Conservation (phyloP, 2,888 invertebrate species). For the Sphaerophoria rueppellii region DNA sequence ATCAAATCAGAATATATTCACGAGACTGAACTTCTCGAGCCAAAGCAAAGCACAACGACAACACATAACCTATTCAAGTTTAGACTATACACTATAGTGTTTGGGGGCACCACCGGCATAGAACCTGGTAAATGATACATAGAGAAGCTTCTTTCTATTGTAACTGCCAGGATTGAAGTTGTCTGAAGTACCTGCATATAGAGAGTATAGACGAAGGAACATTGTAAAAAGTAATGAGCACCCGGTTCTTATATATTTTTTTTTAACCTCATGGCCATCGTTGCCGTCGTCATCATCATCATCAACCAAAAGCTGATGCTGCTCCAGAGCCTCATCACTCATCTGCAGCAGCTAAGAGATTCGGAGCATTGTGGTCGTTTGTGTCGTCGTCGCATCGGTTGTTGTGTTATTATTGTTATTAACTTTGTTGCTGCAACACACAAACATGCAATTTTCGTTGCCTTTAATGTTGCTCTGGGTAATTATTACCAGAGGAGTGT, state of each 20-base stretch:
- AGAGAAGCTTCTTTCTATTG: constrained; percentile 6
- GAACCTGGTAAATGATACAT: constrained; percentile 38
- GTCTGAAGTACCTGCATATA: constrained; percentile 24
- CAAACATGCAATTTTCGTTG: constrained; percentile 37
- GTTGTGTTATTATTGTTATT: constrained; percentile 50
- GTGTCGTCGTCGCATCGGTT: constrained; percentile 27
- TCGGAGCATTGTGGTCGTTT: constrained; percentile 16
- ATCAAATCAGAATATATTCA: constrained; percentile 16
- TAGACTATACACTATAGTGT: constrained; percentile 54
- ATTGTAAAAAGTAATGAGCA: constrained; percentile 61
- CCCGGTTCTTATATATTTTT: constrained; percentile 38
- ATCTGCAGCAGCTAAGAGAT: not conserved
- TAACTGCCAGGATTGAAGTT: constrained; percentile 45
- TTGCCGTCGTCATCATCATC: constrained; percentile 27
- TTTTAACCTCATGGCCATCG: constrained; percentile 59
- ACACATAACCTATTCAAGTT: constrained; percentile 51
- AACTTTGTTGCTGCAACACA: constrained; percentile 43
- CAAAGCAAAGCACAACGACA: constrained; percentile 9
- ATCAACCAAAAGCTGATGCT: not conserved
- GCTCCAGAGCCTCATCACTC: not conserved
- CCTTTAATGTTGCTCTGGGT: constrained; percentile 8
- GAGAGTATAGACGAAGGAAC: constrained; percentile 14
- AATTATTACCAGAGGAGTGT: constrained; percentile 22
- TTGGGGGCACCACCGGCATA: not conserved
- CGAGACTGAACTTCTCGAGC: constrained; percentile 33